phyloP scores from a whole-genome alignment of 2,797 vertebrate genomes.

The Carduelis carduelis region DNA sequence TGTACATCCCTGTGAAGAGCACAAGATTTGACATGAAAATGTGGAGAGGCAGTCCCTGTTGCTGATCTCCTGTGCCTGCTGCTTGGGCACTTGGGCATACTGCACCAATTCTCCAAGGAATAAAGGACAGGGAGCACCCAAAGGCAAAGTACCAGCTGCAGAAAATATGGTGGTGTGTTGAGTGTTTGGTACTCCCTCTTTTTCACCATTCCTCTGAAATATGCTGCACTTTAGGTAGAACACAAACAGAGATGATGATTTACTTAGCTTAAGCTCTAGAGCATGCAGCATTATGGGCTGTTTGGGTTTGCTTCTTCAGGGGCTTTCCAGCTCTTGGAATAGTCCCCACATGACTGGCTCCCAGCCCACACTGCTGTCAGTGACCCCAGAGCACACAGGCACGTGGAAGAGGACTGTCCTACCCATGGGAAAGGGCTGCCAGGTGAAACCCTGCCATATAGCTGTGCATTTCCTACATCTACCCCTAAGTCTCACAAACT shows the following conservation, averaged over 20 bases:
- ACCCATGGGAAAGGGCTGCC: not conserved
- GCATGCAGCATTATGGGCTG: not conserved
- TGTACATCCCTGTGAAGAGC: not conserved
- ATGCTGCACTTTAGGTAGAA: not conserved
- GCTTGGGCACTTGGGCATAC: not conserved
- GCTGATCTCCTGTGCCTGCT: not conserved
- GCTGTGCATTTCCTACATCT: not conserved
- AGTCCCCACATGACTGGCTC: not conserved
- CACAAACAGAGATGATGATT: not conserved
- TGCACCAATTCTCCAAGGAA: not conserved
- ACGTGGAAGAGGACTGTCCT: fast-evolving
- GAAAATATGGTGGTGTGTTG: not conserved
- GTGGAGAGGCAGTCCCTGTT: not conserved
- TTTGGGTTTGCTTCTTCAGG: not conserved
- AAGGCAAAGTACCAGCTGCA: not conserved
- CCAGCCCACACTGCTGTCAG: not conserved
- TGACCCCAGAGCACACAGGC: not conserved
- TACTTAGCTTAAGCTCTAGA: not conserved
- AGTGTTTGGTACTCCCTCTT: not conserved
- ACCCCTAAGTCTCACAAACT: not conserved
- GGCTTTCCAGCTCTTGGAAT: not conserved
- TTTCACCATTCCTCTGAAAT: not conserved
- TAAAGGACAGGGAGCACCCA: not conserved
- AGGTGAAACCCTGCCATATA: not conserved
- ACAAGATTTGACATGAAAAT: not conserved